Conservation (phyloP, 2,888 invertebrate genomes). For the Phytoseiulus persimilis region DNA sequence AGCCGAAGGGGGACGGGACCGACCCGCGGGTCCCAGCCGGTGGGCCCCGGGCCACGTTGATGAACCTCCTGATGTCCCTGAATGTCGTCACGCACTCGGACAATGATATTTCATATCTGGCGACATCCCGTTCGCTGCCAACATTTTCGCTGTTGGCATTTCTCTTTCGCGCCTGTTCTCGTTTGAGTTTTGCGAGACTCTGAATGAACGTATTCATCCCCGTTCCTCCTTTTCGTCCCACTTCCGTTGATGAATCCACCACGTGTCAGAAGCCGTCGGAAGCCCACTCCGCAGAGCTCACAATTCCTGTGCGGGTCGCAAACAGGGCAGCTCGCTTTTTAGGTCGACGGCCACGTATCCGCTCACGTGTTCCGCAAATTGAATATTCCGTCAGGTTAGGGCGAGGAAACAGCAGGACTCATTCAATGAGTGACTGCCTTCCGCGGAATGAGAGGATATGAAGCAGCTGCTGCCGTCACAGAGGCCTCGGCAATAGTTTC, state of each 20-base stretch:
- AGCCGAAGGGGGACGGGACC: background rate
- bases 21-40: background rate
- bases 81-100: background rate
- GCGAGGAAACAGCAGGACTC: background rate
- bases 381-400: slow-evolving; percentile 24
- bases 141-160: background rate
- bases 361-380: slow-evolving; percentile 15
- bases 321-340: background rate
- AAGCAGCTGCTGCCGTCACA: background rate
- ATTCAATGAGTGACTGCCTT: background rate
- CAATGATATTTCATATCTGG: background rate
- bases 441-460: background rate
- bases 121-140: background rate
- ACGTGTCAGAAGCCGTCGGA: background rate
- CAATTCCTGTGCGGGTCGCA: background rate
- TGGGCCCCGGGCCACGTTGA: background rate
- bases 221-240: background rate
- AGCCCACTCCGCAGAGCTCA: background rate
- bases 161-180: background rate
- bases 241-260: background rate
- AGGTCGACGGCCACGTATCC: background rate
- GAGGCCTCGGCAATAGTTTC: background rate
- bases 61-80: background rate
- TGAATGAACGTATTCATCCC: background rate
- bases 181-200: background rate